Evolutionary conservation across 1,140 invertebrate genomes (phyloP).

Genomic region (Bombus affinis): DNA sequence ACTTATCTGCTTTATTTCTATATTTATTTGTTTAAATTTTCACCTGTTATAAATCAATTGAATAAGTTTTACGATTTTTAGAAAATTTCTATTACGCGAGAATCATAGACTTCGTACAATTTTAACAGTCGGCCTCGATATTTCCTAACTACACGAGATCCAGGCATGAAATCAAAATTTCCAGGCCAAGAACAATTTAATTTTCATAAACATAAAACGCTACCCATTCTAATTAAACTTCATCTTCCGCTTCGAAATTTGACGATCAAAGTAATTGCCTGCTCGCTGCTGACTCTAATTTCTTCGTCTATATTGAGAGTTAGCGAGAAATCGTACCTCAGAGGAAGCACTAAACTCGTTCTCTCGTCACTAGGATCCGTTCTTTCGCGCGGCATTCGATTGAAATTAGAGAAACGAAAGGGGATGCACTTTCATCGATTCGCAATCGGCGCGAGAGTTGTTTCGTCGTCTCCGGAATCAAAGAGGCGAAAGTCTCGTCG

Average conservation of each 20-base stretch:
- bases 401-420: constrained; percentile 41
- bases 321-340: not conserved
- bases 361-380: too few relatives aligned
- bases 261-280: not conserved
- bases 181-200: not conserved
- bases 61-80: too few relatives aligned
- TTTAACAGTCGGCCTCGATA: too few relatives aligned
- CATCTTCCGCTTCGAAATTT: not conserved
- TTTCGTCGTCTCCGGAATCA: constrained; percentile 28
- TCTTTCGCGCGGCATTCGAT: not conserved
- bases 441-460: constrained; percentile 30
- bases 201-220: not conserved
- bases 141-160: too few relatives aligned
- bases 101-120: not conserved
- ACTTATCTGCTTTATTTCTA: not conserved
- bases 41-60: too few relatives aligned
- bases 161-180: not conserved
- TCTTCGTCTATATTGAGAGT: too few relatives aligned
- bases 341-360: not conserved
- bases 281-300: not conserved
- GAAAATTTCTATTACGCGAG: not conserved
- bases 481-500: constrained; percentile 8
- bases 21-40: not conserved
- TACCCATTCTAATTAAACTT: not conserved
- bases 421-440: constrained; percentile 3